Percentiles rank a stretch among this genome's conserved stretches.
Evolutionary conservation across 1,140 invertebrate species (phyloP).

Genomic region (Lutraria rhynchaena): DNA sequence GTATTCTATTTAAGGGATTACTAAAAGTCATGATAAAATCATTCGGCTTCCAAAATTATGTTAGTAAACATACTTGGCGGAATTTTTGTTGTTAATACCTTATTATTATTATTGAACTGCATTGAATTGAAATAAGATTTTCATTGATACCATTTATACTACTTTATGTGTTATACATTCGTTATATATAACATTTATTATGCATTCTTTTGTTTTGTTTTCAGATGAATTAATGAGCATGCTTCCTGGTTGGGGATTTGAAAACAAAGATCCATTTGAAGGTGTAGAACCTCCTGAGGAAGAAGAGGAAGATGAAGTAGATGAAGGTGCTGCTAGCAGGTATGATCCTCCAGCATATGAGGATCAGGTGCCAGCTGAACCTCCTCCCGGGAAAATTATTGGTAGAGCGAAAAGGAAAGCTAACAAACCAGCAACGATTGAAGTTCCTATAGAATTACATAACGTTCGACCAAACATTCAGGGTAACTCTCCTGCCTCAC

Average conservation of each 20-base stretch:
- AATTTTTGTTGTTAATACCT: too few species aligned
- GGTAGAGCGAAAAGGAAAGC: conserved; percentile 36
- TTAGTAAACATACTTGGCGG: too few species aligned
- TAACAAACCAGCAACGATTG: conserved; percentile 16
- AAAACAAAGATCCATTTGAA: conserved; percentile 34
- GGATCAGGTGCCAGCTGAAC: background rate
- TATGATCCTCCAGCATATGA: conserved; percentile 15
- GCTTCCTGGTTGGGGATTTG: conserved; percentile 48
- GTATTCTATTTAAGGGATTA: too few species aligned
- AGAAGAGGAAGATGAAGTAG: conserved; percentile 24
- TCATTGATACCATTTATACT: too few species aligned
- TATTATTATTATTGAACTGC: too few species aligned
- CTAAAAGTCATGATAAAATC: too few species aligned
- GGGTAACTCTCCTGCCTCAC: background rate
- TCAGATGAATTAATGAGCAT: conserved; percentile 42
- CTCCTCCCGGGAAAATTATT: conserved; percentile 14
- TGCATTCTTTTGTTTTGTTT: conserved; percentile 21
- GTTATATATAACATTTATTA: too few species aligned
- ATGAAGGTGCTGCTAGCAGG: conserved; percentile 11
- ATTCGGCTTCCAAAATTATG: too few species aligned
- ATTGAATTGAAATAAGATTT: too few species aligned
- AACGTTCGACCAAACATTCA: background rate
- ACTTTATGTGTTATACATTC: too few species aligned
- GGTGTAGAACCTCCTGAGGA: conserved; percentile 6
- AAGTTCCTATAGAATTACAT: conserved; percentile 53